Base-by-base conservation (phyloP, 2,888 invertebrate species). In the Sminthurinus aureus region DNA sequence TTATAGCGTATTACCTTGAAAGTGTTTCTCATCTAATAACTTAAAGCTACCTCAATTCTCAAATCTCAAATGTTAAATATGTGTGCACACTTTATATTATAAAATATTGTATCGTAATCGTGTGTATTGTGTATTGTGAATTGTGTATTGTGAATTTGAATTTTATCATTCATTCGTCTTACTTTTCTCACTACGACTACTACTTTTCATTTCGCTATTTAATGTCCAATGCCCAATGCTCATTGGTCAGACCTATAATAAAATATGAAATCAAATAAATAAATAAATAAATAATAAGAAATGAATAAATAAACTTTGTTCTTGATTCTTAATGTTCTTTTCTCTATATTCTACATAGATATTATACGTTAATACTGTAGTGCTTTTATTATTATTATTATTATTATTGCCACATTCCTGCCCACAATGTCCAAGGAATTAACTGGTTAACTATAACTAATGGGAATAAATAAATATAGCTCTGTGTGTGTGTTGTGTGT, bases 261-360 rank as follows among this genome's bases (percentile, higher is more conserved):
- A 77, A 15, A 58, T 58, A 24, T 71, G 71, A 58, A 77, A 77
- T 77, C 52, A 22, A 58, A 58, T 58, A 51, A 51, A 76, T 76
- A 77, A 58, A 77, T 77, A 38, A 38, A 38, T 38, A 38, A 38
- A 38, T 38, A 38, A 38, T 38, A 38, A 38, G 38, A 38, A 6
- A 6, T 38, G 38, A 38, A 38, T 38, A 38, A 38, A 38, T 38
- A 38, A 38, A 38, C 52, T 76, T 38, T 38, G 38, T 38, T 38
- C 38, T 38, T 1, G 38, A 6, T 38, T 38, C 38, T 38, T 1
- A n/a, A n/a, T 1, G 38, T 38, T 38, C 38, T 38, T 38, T 38
- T 38, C 38, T 38, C 38, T 38, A 38, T 38, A 38, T 38, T 15
- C 38, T n/a, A 51, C 20, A 20, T 51, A 52, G 50, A 76, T 76